Base-by-base conservation (phyloP, 2,113 vertebrate species). In the Myocastor coypus region DNA sequence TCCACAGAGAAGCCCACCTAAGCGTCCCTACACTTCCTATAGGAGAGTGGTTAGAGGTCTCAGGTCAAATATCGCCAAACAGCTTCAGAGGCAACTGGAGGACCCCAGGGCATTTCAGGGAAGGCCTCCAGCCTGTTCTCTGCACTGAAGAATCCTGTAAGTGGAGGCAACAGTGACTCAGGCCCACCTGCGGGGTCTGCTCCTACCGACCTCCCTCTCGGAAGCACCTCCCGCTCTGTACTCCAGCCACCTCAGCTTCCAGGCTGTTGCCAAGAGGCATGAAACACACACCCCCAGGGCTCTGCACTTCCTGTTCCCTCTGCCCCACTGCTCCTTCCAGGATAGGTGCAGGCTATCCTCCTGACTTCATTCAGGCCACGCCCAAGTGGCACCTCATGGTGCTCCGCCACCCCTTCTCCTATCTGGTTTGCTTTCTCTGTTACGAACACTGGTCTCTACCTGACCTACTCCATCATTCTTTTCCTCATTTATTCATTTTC, bases 401-500 rank as follows among this genome's bases (percentile, higher is more conserved):
- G 19, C 46, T 7, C 42, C 59, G 37, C 32, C 19, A 11, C 32
- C 69, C 46, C 14, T 68, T 59, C 87, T 77, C 89, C 66, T 30
- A 34, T 3, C 40, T 69, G 34, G 30, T n/a, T 32, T 30, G 20
- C 32, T 20, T 75, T 34, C 24, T 61, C 24, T 69, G 61, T 11
- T 80, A 32, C 46, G 24, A 13, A n/a, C 12, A 26, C 30, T 16
- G 16, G 11, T 24, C 37, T 57, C 37, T 22, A 42, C 37, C 22
- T 63, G 20, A 12, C 40, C 16, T 5, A 63, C 0, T 52, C 37
- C 37, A 37, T 61, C 42, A 55, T 73, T 64, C 77, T 75, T 90
- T 73, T 57, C 83, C 82, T 93, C n/a, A 28, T 57, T 37, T 28
- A 37, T 57, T 89, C 57, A n/a, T 57, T 66, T 73, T 69, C 85